A percentile compares a stretch with the other conserved stretches of the same genome.
These are phyloP conservation scores for Mus spretus DNA, from an alignment of 2,797 vertebrate species.

Conservation along the genomic window DNA sequence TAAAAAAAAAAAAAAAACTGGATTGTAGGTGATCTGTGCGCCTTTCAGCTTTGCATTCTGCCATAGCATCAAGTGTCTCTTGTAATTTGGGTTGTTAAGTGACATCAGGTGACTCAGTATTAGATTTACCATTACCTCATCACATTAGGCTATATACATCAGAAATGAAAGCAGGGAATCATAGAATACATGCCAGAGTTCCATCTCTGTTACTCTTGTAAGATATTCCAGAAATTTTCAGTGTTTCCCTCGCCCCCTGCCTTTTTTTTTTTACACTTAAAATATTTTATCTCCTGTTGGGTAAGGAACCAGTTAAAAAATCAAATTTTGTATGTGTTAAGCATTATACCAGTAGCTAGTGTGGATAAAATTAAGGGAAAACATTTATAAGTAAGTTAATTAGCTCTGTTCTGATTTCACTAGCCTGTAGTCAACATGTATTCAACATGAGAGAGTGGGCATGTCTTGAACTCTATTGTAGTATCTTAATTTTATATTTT, in stretches of 20 bases:
- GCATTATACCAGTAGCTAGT: conserved; percentile 59
- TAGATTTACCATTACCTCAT: not conserved
- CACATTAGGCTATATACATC: not conserved
- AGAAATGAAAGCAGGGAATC: not conserved
- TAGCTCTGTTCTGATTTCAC: conserved; percentile 79
- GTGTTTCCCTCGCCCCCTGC: not conserved
- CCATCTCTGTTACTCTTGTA: not conserved
- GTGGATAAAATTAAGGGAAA: conserved; percentile 71
- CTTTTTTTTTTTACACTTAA: not conserved
- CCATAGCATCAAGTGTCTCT: not conserved
- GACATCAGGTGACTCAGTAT: not conserved
- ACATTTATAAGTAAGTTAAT: conserved; percentile 81
- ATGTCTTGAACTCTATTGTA: conserved; percentile 75
- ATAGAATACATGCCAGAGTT: not conserved
- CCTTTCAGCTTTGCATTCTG: not conserved
- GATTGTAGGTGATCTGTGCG: not conserved
- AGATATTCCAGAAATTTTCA: not conserved
- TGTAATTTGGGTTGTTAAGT: not conserved
- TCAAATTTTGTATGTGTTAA: conserved; percentile 54
- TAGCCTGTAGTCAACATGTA: conserved; percentile 73
- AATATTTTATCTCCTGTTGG: not conserved
- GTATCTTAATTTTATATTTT: conserved; percentile 75
- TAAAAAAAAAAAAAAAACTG: not conserved
- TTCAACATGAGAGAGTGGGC: conserved; percentile 80
- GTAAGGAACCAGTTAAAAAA: not conserved